These are phyloP conservation scores for Lindbergichthys nudifrons DNA, from an alignment of 2,797 vertebrate genomes.

Conservation along the genomic window DNA sequence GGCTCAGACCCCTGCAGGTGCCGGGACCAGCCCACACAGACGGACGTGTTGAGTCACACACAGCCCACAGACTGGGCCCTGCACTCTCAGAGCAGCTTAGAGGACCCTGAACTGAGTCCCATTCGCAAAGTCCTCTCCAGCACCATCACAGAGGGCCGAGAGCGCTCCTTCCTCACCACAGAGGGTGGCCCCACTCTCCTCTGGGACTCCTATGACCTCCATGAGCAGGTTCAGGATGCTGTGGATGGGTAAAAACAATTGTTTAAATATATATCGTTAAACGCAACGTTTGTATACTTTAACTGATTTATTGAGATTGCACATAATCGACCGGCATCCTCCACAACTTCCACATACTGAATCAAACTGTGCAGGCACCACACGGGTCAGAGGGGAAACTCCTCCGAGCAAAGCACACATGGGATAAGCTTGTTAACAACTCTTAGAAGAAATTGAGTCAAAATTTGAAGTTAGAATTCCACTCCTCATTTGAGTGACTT, in stretches of 20 bases:
- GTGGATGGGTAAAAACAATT: conserved; percentile 57
- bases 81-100: conserved; percentile 41
- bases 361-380: too few species aligned
- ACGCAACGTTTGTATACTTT: too few species aligned
- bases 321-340: too few species aligned
- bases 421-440: too few species aligned
- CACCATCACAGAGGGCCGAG: conserved; percentile 71
- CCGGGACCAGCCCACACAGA: conserved; percentile 53
- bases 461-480: too few species aligned
- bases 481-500: too few species aligned
- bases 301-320: too few species aligned
- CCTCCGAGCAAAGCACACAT: too few species aligned
- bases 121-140: conserved; percentile 78
- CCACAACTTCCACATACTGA: too few species aligned
- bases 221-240: conserved; percentile 66
- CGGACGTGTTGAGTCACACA: not conserved
- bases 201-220: conserved; percentile 84
- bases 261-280: too few species aligned
- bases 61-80: conserved; percentile 11
- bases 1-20: conserved; percentile 5
- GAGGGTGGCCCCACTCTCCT: conserved; percentile 68
- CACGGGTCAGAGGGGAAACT: too few species aligned
- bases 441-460: too few species aligned
- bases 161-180: conserved; percentile 41
- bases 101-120: conserved; percentile 62